A percentile compares a stretch with the other conserved stretches of the same genome.
phyloP scores from a whole-genome alignment of 2,888 invertebrate species.

The Orthosia incerta region DNA sequence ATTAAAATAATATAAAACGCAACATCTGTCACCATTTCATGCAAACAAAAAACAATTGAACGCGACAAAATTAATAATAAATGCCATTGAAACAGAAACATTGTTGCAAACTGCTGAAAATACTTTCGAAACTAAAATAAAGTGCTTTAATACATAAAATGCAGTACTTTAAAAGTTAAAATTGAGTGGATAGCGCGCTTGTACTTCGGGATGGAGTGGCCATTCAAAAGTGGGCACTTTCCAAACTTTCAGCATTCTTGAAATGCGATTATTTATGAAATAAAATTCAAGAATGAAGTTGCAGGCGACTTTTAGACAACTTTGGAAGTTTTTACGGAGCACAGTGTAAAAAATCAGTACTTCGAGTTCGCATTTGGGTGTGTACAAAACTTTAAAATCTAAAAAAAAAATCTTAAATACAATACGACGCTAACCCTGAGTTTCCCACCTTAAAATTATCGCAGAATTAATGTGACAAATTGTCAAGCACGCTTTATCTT shows the following conservation, averaged over 20 bases:
- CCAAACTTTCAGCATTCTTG: slow-evolving; percentile 48
- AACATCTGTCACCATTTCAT: slow-evolving; percentile 4
- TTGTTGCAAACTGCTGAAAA: slow-evolving; percentile 45
- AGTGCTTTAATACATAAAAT: slow-evolving; percentile 52
- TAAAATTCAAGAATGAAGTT: slow-evolving; percentile 32
- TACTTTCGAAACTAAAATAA: slow-evolving; percentile 51
- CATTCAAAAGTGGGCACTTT: slow-evolving; percentile 48
- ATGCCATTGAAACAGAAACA: slow-evolving; percentile 40
- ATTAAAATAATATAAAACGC: slow-evolving; percentile 8
- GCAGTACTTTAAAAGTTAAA: slow-evolving; percentile 60
- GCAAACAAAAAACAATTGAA: slow-evolving; percentile 25
- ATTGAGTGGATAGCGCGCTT: slow-evolving; percentile 33
- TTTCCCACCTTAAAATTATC: no score
- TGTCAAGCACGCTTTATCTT: no score
- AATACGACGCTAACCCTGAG: no score
- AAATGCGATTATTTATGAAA: slow-evolving; percentile 57
- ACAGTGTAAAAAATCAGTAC: slow-evolving; percentile 14
- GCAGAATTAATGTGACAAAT: no score
- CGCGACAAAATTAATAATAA: slow-evolving; percentile 33
- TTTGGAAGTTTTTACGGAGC: slow-evolving; percentile 1
- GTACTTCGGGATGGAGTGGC: slow-evolving; percentile 34
- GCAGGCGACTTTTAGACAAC: slow-evolving; percentile 47
- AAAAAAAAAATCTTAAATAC: no score
- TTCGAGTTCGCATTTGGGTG: background rate
- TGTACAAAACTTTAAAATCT: no score